Evolutionary conservation across 2,888 invertebrate genomes (phyloP), one percentile per base, ranked within the genome.

Genomic region (Stenurella melanura): DNA sequence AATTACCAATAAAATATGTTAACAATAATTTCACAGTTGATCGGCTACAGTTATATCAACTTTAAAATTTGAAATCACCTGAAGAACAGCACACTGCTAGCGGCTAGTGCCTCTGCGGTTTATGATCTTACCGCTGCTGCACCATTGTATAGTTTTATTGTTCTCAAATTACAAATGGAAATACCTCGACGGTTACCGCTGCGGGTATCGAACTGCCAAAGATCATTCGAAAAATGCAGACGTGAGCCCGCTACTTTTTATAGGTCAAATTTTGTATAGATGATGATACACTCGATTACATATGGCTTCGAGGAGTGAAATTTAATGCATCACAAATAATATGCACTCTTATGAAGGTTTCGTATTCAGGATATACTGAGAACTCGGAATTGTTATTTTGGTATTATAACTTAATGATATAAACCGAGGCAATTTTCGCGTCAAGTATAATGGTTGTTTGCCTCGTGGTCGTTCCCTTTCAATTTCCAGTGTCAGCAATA

Each of bases 11-110:
- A n/a, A 73, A 80, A 76, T 76, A 74, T 82, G 81, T 85, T 86
- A 85, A 83, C 83, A 84, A 85, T 83, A 85, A 87, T 86, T 86
- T 87, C 85, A 87, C 86, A 85, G 83, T 84, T 85, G 83, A 85
- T 85, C 84, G 85, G 82, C 74, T 79, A 80, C 78, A 75, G 75
- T 77, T 74, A 74, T 73, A 80, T 80, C 82, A 81, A 84, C 85
- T 85, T 85, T 85, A 84, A 83, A 86, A 86, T 84, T 83, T 81
- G 80, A 84, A 82, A 84, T 82, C 77, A 82, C 82, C 82, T 78
- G 79, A 80, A 82, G 82, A 81, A 79, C 78, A 74, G 82, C 75
- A 73, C 75, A 68, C 74, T 38, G 70, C 70, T 60, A 18, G 38
- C 61, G 77, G 82, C 78, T 38, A 73, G 63, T 71, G 66, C 57